These are phyloP conservation scores for Pheosia gnoma DNA, from an alignment of 2,888 invertebrate species.

Conservation along the genomic window DNA sequence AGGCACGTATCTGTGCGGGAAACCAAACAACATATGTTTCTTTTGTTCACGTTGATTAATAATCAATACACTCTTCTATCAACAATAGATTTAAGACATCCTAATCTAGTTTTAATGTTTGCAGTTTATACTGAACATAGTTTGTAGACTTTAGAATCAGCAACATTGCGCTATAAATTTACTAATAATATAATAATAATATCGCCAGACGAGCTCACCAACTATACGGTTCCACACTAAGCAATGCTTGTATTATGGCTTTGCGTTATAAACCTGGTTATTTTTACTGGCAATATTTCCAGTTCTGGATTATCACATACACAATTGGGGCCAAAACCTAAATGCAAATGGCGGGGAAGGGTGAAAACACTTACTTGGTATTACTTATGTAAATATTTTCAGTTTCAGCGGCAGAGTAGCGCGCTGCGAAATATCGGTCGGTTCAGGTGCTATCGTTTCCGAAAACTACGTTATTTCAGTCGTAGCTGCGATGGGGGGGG, in stretches of 20 bases:
- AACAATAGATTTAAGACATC: no score
- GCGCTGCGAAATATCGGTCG: slow-evolving; percentile 11
- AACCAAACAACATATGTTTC: background rate
- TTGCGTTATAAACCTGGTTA: background rate
- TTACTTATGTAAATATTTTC: slow-evolving; percentile 38
- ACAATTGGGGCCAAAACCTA: slow-evolving; percentile 11
- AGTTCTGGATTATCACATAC: background rate
- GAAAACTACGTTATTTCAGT: slow-evolving; percentile 5
- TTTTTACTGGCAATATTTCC: background rate
- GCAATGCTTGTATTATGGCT: no score
- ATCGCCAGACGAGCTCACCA: no score
- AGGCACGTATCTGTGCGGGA: slow-evolving; percentile 1
- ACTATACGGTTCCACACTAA: no score
- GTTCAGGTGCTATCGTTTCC: slow-evolving; percentile 11
- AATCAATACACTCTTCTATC: no score
- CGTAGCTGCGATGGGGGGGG: background rate
- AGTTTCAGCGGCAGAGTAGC: slow-evolving; percentile 12
- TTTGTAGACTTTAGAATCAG: background rate
- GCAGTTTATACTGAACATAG: no score
- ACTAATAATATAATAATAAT: no score
- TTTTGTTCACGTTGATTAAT: background rate
- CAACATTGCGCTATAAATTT: no score
- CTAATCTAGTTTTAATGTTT: no score
- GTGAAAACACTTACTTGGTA: slow-evolving; percentile 29
- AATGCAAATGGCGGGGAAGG: slow-evolving; percentile 25